Conservation (phyloP, 1,140 invertebrate species). For the Trachymyrmex septentrionalis region DNA sequence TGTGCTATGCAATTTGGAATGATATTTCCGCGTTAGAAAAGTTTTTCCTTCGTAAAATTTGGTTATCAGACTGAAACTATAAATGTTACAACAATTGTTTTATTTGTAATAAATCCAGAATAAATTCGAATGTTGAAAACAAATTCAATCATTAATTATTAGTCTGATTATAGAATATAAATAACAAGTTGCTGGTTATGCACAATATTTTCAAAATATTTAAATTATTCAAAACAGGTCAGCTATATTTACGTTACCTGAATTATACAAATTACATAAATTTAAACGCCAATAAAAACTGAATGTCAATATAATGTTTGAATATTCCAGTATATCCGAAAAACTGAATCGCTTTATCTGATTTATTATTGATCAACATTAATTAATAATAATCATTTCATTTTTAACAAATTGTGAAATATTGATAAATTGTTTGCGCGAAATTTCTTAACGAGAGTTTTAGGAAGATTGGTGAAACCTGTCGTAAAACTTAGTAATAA, state of each 20-base stretch:
- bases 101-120: neutral
- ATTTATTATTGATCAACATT: neutral
- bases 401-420: conserved; percentile 35
- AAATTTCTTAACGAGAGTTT: neutral
- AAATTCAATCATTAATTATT: neutral
- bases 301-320: neutral
- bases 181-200: neutral
- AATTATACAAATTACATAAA: conserved; percentile 2
- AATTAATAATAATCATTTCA: conserved; percentile 14
- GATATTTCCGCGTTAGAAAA: conserved; percentile 2
- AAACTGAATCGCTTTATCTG: neutral
- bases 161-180: neutral
- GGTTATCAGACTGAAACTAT: too few relatives aligned
- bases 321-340: neutral
- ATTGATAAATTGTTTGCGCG: conserved; percentile 16
- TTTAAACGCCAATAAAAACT: neutral
- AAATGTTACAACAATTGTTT: neutral
- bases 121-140: neutral
- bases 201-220: neutral
- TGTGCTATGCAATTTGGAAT: neutral
- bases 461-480: conserved; percentile 28
- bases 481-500: conserved; percentile 22
- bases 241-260: neutral
- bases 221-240: neutral
- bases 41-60: neutral